Evolutionary conservation across 2,797 vertebrate species (phyloP), one percentile per base, ranked within the genome.

Genomic region (Syngnathus rostellatus): DNA sequence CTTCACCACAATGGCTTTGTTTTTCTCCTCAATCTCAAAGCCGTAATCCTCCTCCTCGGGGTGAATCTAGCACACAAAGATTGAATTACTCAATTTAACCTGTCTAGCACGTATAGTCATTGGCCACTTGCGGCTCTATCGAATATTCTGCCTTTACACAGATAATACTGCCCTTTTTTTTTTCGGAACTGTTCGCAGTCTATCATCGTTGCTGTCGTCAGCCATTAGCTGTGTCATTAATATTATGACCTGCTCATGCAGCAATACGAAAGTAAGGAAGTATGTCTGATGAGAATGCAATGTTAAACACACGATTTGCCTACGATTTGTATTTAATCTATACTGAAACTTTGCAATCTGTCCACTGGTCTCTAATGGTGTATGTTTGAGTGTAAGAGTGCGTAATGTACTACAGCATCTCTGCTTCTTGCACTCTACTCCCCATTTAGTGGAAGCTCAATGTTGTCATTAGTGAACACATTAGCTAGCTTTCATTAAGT

Each of bases 21-120:
- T 98, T 88, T 95, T 98, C 86, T 99, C 97, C 83, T 99, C 97
- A 0, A 99, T 92, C 76, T 98, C 94, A 66, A 99, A 99, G 72
- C 97, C 97, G 0, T 99, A 99, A 86, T 94, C 94, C 10, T 98
- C 95, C 74, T 98, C 96, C 86, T 95, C 94, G 0, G 97, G 95
- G 66, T 94, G 90, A 83, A 99, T 94, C 97, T 99, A 77, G 62
- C 39, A 73, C 25, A 77, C 62, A 81, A 48, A 75, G n/a, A 61
- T 61, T 8, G 8, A 62, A 62, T 62, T 25, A 62, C 23, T 62
- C 55, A 58, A 38, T 58, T 38, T 17, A 58, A 38, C 55, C 25
- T 38, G 55, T 38, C 6, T 38, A 9, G n/a, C 21, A 53, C 6
- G n/a, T n/a, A 21, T n/a, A 21, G 10, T 25, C 53, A 25, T 54